Percentiles rank a stretch among this genome's conserved stretches.
Conservation (phyloP, 2,113 vertebrate genomes). For the Crotalus viridis region DNA sequence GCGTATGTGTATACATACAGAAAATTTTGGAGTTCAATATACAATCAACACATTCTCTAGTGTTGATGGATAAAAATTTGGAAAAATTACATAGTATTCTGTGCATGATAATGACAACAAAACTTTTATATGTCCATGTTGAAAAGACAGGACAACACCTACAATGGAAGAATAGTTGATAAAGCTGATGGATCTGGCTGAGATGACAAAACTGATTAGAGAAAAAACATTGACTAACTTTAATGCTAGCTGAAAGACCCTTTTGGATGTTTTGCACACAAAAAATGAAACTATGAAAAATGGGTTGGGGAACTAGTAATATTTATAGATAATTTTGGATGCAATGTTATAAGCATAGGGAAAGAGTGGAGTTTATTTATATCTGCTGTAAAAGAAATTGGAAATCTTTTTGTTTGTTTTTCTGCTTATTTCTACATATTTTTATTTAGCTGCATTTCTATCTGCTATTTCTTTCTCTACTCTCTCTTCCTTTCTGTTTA, state of each 20-base stretch:
- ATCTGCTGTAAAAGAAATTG: background rate
- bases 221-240: background rate
- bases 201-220: background rate
- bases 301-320: background rate
- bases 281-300: background rate
- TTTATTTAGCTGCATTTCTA: background rate
- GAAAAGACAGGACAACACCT: background rate
- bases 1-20: too few species aligned
- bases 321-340: too few species aligned
- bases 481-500: background rate
- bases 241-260: background rate
- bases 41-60: background rate
- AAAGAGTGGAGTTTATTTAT: background rate
- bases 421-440: background rate
- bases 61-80: too few species aligned
- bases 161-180: background rate
- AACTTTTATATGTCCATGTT: background rate
- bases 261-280: background rate
- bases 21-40: background rate
- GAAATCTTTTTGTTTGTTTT: background rate
- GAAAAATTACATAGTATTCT: background rate
- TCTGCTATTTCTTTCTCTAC: background rate
- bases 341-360: background rate
- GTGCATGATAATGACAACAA: background rate
- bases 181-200: background rate